Percentiles rank a stretch among this genome's conserved stretches.
Conservation (phyloP, 2,888 invertebrate genomes). For the Conomelus anceps region DNA sequence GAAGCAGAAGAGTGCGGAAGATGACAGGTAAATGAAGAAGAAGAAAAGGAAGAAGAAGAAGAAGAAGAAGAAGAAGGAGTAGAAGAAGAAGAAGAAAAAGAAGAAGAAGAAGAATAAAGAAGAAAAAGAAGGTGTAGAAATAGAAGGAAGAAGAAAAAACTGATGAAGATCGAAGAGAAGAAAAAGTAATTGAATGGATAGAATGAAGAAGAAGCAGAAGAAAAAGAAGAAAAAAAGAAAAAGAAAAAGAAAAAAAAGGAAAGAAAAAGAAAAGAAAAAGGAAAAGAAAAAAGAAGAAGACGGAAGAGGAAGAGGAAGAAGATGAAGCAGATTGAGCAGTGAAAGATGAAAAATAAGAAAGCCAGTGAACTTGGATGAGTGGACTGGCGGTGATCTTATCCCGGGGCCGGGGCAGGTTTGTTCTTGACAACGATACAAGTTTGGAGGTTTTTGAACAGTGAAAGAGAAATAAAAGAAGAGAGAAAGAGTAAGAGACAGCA, state of each 20-base stretch:
- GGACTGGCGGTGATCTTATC: too few species aligned
- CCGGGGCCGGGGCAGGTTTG: neutral
- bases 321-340: neutral
- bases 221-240: neutral
- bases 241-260: neutral
- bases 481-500: neutral
- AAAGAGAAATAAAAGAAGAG: neutral
- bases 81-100: too few species aligned
- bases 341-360: neutral
- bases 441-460: neutral
- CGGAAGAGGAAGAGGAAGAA: neutral
- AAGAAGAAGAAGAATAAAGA: too few species aligned
- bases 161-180: neutral
- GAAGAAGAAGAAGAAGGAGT: too few species aligned
- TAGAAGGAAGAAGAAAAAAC: too few species aligned
- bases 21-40: too few species aligned
- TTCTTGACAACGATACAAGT: neutral
- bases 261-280: neutral
- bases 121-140: too few species aligned
- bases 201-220: neutral
- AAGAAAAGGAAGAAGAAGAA: too few species aligned
- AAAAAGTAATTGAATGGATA: too few species aligned
- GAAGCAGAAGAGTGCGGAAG: neutral
- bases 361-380: neutral
- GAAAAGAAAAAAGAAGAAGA: neutral